A percentile compares a stretch with the other conserved stretches of the same genome.
Evolutionary conservation across 2,797 vertebrate genomes (phyloP).

Genomic region (Channa striata): DNA sequence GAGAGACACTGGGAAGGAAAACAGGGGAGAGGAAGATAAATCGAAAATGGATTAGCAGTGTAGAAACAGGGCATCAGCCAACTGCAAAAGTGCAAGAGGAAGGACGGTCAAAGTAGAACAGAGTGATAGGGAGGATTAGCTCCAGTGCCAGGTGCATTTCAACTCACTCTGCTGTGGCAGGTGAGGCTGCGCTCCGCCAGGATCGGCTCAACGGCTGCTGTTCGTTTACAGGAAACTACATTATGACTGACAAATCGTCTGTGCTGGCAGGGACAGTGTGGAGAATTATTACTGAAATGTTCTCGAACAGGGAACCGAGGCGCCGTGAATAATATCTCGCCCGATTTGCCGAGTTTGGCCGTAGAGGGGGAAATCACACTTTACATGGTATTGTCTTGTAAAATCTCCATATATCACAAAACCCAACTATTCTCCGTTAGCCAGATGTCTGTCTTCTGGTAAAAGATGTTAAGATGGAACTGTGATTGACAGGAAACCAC

Average conservation of each 20-base stretch:
- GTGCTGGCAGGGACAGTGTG: not conserved
- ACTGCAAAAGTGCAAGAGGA: conserved; percentile 12
- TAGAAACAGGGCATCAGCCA: conserved; percentile 13
- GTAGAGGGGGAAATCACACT: not conserved
- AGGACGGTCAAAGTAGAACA: conserved; percentile 26
- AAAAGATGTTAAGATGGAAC: not conserved
- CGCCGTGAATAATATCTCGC: conserved; percentile 1
- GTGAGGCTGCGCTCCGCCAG: conserved; percentile 10
- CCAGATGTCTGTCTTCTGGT: not conserved
- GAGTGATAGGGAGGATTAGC: conserved; percentile 30
- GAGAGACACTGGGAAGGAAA: not conserved
- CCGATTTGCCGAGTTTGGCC: not conserved
- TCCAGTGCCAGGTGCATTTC: conserved; percentile 15
- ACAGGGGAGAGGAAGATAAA: conserved; percentile 11
- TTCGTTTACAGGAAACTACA: conserved; percentile 20
- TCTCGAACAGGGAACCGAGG: conserved; percentile 15
- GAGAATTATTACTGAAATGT: conserved; percentile 23
- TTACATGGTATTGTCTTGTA: not conserved
- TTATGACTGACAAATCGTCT: conserved; percentile 3
- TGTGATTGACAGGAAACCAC: not conserved
- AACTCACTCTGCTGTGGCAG: conserved; percentile 24
- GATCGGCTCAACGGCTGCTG: not conserved
- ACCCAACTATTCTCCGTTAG: not conserved
- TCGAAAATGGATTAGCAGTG: conserved; percentile 34
- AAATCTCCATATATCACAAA: conserved; percentile 19